Percentiles rank a stretch among this genome's conserved stretches.
These are phyloP conservation scores for Biston betularia DNA, from an alignment of 2,888 invertebrate genomes.

Conservation along the genomic window DNA sequence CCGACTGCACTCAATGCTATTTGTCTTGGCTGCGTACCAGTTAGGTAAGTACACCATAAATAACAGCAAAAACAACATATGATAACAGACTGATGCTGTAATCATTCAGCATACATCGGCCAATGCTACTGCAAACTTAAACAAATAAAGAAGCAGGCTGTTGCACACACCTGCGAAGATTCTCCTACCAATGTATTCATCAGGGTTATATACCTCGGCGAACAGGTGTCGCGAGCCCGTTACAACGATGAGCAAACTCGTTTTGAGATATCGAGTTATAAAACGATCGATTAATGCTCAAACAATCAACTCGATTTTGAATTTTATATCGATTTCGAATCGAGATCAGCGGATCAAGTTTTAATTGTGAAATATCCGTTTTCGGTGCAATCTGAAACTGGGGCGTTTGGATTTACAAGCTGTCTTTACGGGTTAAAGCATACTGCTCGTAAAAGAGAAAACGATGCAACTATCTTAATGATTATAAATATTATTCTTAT, in stretches of 20 bases:
- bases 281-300: conserved; percentile 53
- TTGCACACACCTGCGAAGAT: conserved; percentile 6
- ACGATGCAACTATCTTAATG: conserved; percentile 34
- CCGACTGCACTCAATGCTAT: conserved; percentile 1
- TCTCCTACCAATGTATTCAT: conserved; percentile 31
- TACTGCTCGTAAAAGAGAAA: conserved; percentile 29
- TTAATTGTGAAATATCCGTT: conserved; percentile 35
- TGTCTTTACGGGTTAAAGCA: conserved; percentile 18
- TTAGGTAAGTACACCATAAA: conserved; percentile 5
- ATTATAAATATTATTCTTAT: conserved; percentile 33
- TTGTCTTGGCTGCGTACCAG: conserved; percentile 16
- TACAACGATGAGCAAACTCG: conserved; percentile 59
- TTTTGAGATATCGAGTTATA: conserved; percentile 57
- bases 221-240: conserved; percentile 67
- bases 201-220: conserved; percentile 49
- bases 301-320: conserved; percentile 31
- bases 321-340: conserved; percentile 35
- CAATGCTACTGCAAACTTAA: conserved; percentile 51
- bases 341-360: conserved; percentile 30
- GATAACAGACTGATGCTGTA: conserved; percentile 51
- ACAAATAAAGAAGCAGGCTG: conserved; percentile 16
- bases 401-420: conserved; percentile 33
- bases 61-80: conserved; percentile 20
- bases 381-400: conserved; percentile 21
- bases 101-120: conserved; percentile 49